Base-by-base conservation (phyloP, 1,140 invertebrate genomes). In the Pseudomyrmex gracilis region DNA sequence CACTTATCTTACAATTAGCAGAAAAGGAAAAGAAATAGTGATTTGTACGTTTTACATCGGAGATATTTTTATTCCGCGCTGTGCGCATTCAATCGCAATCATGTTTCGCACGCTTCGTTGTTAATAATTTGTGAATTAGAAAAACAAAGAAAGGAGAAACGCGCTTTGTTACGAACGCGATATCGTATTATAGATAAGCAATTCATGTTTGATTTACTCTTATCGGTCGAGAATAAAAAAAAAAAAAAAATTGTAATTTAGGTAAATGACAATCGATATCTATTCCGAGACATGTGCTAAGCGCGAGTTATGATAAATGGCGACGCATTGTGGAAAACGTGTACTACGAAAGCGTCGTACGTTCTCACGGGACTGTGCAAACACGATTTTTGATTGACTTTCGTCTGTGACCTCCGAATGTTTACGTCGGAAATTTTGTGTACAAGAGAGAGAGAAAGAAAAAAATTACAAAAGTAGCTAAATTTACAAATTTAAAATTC, bases 191-290 rank as follows among this genome's bases (percentile, higher is more conserved):
- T 80, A 71, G 8, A 20, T 80, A 53, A 80, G 71, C 58, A 80
- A 43, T 58, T 58, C 43, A 78, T 43, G 20, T 70, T 22, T 80
- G 66, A 80, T 66, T 34, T 34, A n/a, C 34, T 34, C 20, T 70
- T 70, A 80, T 80, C 66, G 12, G 66, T n/a, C 66, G 58, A 73
- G 17, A 34, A 34, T 51, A 64, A 34, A 58, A 58, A 80, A 80
- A 34, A 58, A 58, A 80, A 80, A 80, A 80, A 74, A 8, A 47
- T 49, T 34, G 58, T 82, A 82, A 82, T 82, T 82, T 82, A 82
- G 70, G 70, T 82, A 82, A 82, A 74, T 82, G 78, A 82, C 57
- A 82, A 82, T 82, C 78, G 70, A 82, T 82, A 82, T 43, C 17
- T 82, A 63, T 82, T 82, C 60, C 70, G 57, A 74, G 78, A 24